Base-by-base conservation (phyloP, 1,140 invertebrate species). In the Hyles euphorbiae region DNA sequence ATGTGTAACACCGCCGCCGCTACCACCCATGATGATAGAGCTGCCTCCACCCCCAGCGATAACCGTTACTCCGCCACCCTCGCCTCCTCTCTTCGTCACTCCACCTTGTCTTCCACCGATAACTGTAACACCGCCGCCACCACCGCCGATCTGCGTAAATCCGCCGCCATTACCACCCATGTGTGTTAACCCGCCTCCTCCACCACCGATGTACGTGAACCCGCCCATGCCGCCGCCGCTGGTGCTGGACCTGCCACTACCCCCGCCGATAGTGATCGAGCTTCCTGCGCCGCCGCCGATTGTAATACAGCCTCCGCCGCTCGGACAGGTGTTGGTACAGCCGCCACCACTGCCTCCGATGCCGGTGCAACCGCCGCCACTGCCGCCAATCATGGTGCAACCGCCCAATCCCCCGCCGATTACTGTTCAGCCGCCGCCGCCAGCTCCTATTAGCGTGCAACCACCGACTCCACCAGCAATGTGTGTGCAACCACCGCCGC, bases 181-280 rank as follows among this genome's bases (percentile, higher is more conserved):
- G 61, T 74, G 70, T 5, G 67, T 86, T 3, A 82, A 69, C 1
- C 81, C 81, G 1, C 83, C 81, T 0, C 49, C 67, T 4, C 78
- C 76, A 4, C 78, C 81, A 0, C 61, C 75, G 5, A 71, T 83
- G 65, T 74, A 70, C 48, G 69, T 86, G 0, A 78, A 73, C 53
- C 74, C 80, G 8, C 83, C 83, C 2, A 9, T 60, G 6, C 81
- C 76, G 0, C 74, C 78, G 3, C 70, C 79, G 0, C 74, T 87
- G 36, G 61, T 74, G 0, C 34, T 84, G 8, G 78, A 82, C 7
- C 61, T 81, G 6, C 83, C 83, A 4, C 34, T 68, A 5, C 78
- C 82, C 1, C 78, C 79, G 3, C 79, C 81, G 22, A 78, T 85
- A 8, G 61, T 83, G 44, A 83, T 86, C 12, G 78, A 82, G 56